Evolutionary conservation across 2,113 vertebrate species (phyloP), one percentile per base, ranked within the genome.

Genomic region (Thamnaconus septentrionalis): DNA sequence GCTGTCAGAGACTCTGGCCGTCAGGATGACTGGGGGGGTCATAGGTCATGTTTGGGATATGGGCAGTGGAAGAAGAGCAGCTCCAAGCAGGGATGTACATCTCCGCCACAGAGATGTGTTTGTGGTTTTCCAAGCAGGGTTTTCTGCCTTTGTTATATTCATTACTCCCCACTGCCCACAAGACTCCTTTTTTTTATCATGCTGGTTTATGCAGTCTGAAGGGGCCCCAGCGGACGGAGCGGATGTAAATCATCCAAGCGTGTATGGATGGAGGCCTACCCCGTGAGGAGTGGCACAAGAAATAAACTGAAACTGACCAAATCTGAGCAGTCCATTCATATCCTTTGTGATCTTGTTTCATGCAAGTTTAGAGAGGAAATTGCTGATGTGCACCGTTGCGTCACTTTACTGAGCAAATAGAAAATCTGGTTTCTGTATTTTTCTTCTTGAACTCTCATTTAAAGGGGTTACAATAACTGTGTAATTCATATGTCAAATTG

Each of bases 181-280:
- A 45, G 44, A 45, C 18, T 53, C 11, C 53, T 50, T 58, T 76
- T 76, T 66, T 60, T 40, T 11, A 61, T 56, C 56, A n/a, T 67
- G 18, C 18, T 43, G 76, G 43, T 56, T 82, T 68, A 58, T 70
- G 67, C 75, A 31, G 44, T 75, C 76, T 79, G 81, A 69, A 62
- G 54, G 66, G 51, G 41, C 69, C 84, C 52, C 58, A 12, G 72
- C 55, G 70, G 78, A 80, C 12, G 9, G 46, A 76, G 59, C 9
- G 45, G 64, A 74, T 72, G 70, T 53, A 75, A 85, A 82, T 70
- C 81, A 81, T 79, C 49, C 73, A 68, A 53, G 39, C 53, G n/a
- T 71, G 12, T 11, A 43, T 8, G 48, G 59, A 72, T 11, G 5
- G 54, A 71, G 58, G 74, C 66, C 59, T 53, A 10, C 52, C 56